These are phyloP conservation scores for Ormia ochracea DNA, from an alignment of 2,888 invertebrate species.

Conservation along the genomic window DNA sequence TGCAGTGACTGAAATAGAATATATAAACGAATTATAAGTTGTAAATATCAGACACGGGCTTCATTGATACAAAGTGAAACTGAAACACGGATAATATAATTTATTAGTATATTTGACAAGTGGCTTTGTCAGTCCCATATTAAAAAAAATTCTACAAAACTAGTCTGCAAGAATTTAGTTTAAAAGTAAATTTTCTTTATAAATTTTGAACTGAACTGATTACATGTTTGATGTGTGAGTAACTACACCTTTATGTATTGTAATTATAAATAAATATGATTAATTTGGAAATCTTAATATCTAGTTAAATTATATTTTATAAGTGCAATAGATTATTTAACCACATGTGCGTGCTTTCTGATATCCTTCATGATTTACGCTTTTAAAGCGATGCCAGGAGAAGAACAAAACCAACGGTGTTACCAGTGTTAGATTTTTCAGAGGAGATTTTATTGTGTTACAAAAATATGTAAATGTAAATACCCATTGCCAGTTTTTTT, in stretches of 20 bases:
- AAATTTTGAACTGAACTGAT: background rate
- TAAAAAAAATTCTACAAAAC: background rate
- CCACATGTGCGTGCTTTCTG: no score
- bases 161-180: background rate
- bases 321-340: no score
- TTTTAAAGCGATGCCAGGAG: no score
- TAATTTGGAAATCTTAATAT: no score
- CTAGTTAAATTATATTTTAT: no score
- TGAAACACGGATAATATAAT: constrained; percentile 43
- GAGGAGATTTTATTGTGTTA: no score
- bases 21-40: constrained; percentile 33
- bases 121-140: constrained; percentile 27
- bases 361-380: no score
- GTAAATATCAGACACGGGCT: constrained; percentile 52
- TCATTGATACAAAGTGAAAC: constrained; percentile 51
- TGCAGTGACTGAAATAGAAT: constrained; percentile 16
- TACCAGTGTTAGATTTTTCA: no score
- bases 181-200: background rate
- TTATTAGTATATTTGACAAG: constrained; percentile 38
- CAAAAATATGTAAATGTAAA: no score
- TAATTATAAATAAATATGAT: background rate
- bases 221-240: background rate
- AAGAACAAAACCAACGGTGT: no score
- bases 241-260: background rate
- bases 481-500: no score